Evolutionary conservation across 2,113 vertebrate genomes (phyloP), one percentile per base, ranked within the genome.

Genomic region (Vombatus ursinus): DNA sequence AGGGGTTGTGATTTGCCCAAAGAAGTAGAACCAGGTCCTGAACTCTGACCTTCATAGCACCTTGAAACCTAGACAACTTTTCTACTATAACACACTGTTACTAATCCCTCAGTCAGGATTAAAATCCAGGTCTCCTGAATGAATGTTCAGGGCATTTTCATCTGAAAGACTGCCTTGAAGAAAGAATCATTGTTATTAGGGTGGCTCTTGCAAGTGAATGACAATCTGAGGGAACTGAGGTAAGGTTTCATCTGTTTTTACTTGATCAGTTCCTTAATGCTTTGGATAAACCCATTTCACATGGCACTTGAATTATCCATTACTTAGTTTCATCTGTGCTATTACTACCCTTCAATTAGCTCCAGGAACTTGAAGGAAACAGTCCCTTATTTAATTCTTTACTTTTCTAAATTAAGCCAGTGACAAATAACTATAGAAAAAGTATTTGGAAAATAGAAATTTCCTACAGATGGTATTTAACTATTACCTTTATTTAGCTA

Each of bases 401-500:
- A 26, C 92, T 93, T 95, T 95, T n/a, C 12, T 95, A 16, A 48
- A 50, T 93, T 50, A 97, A 89, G 4, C 57, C 95, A 37, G 22
- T 50, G 47, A 91, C 22, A 91, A 96, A 93, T 47, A 92, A 47
- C 19, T 94, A 37, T 11, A 68, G 49, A 90, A 48, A 48, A 90
- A 95, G 16, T 68, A 92, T 94, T 77, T 57, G 49, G 50, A 93
- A 95, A 95, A 92, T 31, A 24, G 93, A 92, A 49, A 16, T 52
- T 95, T 96, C 94, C 22, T 94, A 52, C 23, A 4, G 44, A 52
- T 52, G 26, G 52, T 68, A 89, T 25, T 91, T 97, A 96, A 96
- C 95, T 97, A 96, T 49, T 94, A 44, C 89, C 91, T 93, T 94
- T 95, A 92, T 91, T 95, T 95, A 95, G 93, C 52, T 52, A 50